Conservation (phyloP, 2,888 invertebrate species). For the Eristalinus sepulchralis region DNA sequence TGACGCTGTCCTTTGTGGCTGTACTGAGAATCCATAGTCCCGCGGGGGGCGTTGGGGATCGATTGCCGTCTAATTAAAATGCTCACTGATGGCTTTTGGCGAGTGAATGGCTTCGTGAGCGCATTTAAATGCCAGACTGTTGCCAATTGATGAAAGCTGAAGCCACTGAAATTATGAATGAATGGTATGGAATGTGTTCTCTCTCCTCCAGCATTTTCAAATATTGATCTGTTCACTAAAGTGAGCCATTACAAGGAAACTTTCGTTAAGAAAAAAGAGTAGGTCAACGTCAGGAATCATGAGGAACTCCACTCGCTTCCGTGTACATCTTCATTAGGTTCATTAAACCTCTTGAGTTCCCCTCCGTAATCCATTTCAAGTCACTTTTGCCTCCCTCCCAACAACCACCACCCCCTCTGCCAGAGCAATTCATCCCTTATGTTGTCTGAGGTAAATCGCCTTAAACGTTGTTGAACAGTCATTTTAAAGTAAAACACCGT, state of each 20-base stretch:
- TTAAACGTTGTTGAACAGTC: conserved; percentile 16
- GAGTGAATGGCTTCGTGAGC: not conserved
- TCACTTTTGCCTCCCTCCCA: too few relatives aligned
- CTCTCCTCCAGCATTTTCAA: too few relatives aligned
- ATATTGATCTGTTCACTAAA: too few relatives aligned
- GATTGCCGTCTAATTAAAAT: not conserved
- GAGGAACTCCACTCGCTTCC: too few relatives aligned
- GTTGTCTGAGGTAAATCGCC: conserved; percentile 1
- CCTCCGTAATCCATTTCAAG: too few relatives aligned
- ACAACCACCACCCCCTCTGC: too few relatives aligned
- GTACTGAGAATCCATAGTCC: not conserved
- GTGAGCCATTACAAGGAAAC: too few relatives aligned
- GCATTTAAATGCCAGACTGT: not conserved
- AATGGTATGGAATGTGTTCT: not conserved
- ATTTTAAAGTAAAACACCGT: conserved; percentile 25
- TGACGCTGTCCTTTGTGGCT: conserved; percentile 39
- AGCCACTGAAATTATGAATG: not conserved
- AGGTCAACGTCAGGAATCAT: too few relatives aligned
- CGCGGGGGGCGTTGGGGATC: not conserved
- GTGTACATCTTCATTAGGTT: too few relatives aligned
- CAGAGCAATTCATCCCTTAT: not conserved
- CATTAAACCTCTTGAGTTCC: too few relatives aligned
- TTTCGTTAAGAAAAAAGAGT: too few relatives aligned
- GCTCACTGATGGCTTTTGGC: too few relatives aligned
- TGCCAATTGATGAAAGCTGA: not conserved